Percentiles rank a stretch among this genome's conserved stretches.
These are phyloP conservation scores for Coleophora flavipennella DNA, from an alignment of 2,888 invertebrate species.

Conservation along the genomic window DNA sequence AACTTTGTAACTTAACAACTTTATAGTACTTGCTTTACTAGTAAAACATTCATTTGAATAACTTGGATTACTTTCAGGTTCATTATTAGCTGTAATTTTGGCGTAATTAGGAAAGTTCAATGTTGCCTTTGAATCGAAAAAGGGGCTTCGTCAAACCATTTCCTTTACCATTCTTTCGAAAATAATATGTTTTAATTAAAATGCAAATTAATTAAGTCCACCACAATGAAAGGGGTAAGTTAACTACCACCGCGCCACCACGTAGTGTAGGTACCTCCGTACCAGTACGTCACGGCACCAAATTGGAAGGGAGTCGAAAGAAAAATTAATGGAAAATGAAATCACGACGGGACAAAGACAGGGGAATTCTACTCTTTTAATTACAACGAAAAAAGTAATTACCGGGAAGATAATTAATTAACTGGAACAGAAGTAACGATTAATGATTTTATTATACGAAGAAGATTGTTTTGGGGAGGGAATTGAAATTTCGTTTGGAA, in stretches of 20 bases:
- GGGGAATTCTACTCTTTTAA: conserved; percentile 72
- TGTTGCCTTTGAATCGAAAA: not conserved
- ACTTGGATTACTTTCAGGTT: not conserved
- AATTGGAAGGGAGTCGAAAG: conserved; percentile 76
- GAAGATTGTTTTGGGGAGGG: conserved; percentile 55
- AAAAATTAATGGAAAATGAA: conserved; percentile 73
- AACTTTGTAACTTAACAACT: too few relatives aligned
- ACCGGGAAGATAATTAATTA: conserved; percentile 72
- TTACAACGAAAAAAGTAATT: conserved; percentile 73
- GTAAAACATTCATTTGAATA: too few relatives aligned
- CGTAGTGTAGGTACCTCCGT: conserved; percentile 32
- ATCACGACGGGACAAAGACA: conserved; percentile 71
- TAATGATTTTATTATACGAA: conserved; percentile 73
- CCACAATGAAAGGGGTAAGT: conserved; percentile 65
- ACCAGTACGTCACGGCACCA: conserved; percentile 49
- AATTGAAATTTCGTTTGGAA: conserved; percentile 60
- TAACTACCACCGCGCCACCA: conserved; percentile 37
- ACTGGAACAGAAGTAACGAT: conserved; percentile 73
- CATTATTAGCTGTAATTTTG: not conserved
- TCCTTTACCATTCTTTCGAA: conserved; percentile 1
- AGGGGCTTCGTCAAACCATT: not conserved
- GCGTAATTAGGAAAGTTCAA: too few relatives aligned
- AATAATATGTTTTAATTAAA: conserved; percentile 69
- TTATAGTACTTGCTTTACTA: too few relatives aligned
- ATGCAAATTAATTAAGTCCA: conserved; percentile 69